Percentiles rank a stretch among this genome's conserved stretches.
phyloP scores from a whole-genome alignment of 2,888 invertebrate genomes.

The Phania funesta region DNA sequence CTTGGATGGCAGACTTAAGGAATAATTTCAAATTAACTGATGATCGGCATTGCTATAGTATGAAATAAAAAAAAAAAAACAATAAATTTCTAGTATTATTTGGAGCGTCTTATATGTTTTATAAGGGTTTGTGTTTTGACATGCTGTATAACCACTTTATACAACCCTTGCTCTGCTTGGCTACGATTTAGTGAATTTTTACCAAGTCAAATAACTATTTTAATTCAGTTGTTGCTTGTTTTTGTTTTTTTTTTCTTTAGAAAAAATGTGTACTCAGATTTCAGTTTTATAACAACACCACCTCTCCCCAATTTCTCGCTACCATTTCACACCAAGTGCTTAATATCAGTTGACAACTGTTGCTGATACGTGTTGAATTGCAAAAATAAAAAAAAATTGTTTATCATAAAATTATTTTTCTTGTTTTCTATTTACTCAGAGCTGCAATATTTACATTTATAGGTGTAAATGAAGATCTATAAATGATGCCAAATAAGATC shows the following conservation, averaged over 20 bases:
- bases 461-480: neutral
- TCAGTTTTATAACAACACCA: constrained; percentile 34
- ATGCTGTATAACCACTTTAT: too few relatives aligned
- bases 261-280: too few relatives aligned
- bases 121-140: too few relatives aligned
- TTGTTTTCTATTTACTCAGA: constrained; percentile 17
- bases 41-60: too few relatives aligned
- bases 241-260: constrained; percentile 21
- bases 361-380: constrained; percentile 39
- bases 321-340: constrained; percentile 24
- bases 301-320: neutral
- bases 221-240: neutral
- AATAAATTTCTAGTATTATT: too few relatives aligned
- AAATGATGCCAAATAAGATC: constrained; percentile 11
- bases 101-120: too few relatives aligned
- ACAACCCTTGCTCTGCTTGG: constrained; percentile 14
- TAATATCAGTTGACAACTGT: constrained; percentile 53
- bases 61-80: too few relatives aligned
- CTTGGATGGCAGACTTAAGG: too few relatives aligned
- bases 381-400: constrained; percentile 15
- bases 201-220: constrained; percentile 28
- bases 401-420: constrained; percentile 22
- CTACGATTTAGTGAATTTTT: constrained; percentile 53
- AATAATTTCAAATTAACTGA: too few relatives aligned
- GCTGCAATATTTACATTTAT: constrained; percentile 9